phyloP scores from a whole-genome alignment of 2,113 vertebrate genomes.

The Podilymbus podiceps region DNA sequence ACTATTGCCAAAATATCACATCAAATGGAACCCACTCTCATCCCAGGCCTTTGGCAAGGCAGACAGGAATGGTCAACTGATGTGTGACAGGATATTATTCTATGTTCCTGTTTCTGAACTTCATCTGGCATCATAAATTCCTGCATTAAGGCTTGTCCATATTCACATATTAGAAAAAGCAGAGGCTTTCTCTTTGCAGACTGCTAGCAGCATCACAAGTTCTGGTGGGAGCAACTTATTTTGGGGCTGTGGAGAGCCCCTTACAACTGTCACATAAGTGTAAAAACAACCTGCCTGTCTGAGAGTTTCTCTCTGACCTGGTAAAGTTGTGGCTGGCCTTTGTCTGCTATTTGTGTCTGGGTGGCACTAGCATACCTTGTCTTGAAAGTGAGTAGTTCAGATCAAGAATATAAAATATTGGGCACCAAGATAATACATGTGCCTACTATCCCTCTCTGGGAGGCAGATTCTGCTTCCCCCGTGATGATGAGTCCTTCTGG shows the following conservation, averaged over 20 bases:
- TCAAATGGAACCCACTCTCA: not conserved
- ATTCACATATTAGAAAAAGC: rapidly evolving
- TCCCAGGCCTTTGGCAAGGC: not conserved
- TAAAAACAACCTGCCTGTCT: not conserved
- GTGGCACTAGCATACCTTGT: not conserved
- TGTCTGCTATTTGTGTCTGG: not conserved
- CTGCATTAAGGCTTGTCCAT: not conserved
- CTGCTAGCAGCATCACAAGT: not conserved
- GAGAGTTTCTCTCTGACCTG: not conserved
- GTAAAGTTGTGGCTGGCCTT: not conserved
- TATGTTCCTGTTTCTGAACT: not conserved
- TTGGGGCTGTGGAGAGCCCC: not conserved
- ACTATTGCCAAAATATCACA: not conserved
- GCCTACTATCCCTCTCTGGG: not conserved
- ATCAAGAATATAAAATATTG: not conserved
- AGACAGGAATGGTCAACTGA: not conserved
- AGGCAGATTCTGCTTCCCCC: not conserved
- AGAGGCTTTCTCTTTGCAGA: not conserved
- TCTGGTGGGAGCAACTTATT: not conserved
- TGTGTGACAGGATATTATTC: not conserved
- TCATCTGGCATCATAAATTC: not conserved
- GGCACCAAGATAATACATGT: not conserved
- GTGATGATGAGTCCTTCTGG: not conserved
- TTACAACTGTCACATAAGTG: rapidly evolving
- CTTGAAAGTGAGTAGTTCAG: not conserved